phyloP scores from a whole-genome alignment of 2,113 vertebrate genomes.

The Cynocephalus volans region DNA sequence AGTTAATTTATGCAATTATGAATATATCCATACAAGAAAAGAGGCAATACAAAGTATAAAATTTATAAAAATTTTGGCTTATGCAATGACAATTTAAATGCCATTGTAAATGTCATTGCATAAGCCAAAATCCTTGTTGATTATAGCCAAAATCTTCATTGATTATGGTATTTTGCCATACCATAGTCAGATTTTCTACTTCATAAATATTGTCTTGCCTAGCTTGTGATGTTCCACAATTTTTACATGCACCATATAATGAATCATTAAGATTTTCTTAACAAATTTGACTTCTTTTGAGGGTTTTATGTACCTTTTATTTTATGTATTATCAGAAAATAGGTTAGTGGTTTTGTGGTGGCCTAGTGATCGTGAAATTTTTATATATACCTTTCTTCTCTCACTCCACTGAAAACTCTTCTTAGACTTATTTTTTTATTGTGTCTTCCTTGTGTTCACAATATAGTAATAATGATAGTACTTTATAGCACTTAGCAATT shows the following conservation, averaged over 20 bases:
- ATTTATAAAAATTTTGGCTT: background rate
- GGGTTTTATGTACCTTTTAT: background rate
- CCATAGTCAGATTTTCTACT: background rate
- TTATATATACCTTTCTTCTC: background rate
- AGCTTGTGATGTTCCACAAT: background rate
- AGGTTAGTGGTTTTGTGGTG: background rate
- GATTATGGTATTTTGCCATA: background rate
- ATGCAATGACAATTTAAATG: background rate
- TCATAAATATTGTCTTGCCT: background rate
- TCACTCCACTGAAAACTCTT: background rate
- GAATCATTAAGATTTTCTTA: background rate
- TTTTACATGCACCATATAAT: background rate
- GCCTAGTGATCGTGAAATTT: background rate
- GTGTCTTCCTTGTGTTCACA: background rate
- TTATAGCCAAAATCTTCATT: background rate
- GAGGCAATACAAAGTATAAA: background rate
- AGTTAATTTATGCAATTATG: background rate
- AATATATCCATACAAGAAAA: background rate
- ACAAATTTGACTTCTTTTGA: background rate
- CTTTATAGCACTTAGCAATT: background rate
- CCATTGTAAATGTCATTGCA: too few species aligned
- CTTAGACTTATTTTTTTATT: background rate
- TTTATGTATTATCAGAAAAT: background rate
- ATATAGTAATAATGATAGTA: background rate
- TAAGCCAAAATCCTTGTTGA: too few species aligned